Base-by-base conservation (phyloP, 2,797 vertebrate genomes). In the Threskiornis aethiopicus region DNA sequence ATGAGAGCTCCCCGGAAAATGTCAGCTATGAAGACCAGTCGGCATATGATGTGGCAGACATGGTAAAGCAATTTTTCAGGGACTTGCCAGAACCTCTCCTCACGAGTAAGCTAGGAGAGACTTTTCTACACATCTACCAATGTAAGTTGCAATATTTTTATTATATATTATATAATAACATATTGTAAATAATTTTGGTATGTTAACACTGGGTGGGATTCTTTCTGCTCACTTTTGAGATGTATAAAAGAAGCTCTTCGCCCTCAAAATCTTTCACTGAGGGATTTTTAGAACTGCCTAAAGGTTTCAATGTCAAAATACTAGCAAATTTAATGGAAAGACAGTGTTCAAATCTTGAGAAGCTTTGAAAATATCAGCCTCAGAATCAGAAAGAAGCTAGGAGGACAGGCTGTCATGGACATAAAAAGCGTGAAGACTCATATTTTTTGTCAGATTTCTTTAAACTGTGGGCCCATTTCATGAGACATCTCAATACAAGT, bases 61-160 rank as follows among this genome's bases (percentile, higher is more conserved):
- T 99, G 99, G 99, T 99, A 76, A 99, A 99, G 90, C 99, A 99
- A 95, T 99, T 99, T 97, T 99, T 99, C 98, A 98, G 99, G 81
- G 99, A 99, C 97, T 98, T 99, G 42, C 99, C 99, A 0, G 99
- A 99, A 84, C 99, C 99, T 16, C 98, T 99, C 33, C 99, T 99
- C 95, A 99, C 99, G 85, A 99, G 98, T 98, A 99, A 99, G 95
- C 98, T 99, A 46, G 99, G 99, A 51, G 99, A 99, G 97, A 99
- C 99, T 88, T 99, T 99, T 96, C 99, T 99, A 59, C 99, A 99
- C 87, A 99, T 99, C 93, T 99, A 99, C 89, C 99, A 99, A 64
- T 99, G 99, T 99, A 98, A 99, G 99, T 98, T 83, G n/a, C 29
- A n/a, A 2, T 57, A 24, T 44, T 84, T 79, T 61, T 44, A 9